phyloP scores from a whole-genome alignment of 2,113 vertebrate genomes.

The Nothoprocta pentlandii region DNA sequence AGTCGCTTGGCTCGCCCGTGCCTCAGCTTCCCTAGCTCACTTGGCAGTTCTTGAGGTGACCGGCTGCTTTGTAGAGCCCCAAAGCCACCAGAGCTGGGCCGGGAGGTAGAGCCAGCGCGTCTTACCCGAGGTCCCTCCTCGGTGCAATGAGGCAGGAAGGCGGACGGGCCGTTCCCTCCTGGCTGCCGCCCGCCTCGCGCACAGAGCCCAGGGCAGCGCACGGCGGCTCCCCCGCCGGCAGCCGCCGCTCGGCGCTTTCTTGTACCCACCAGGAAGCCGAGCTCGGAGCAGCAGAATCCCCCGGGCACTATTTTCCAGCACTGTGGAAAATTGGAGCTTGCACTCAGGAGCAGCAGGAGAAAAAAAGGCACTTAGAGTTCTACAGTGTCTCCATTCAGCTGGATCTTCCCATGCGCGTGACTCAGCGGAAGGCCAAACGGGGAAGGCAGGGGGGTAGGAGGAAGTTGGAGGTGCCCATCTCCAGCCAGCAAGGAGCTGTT shows the following conservation, averaged over 20 bases:
- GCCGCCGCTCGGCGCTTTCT: not conserved
- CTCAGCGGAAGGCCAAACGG: rapidly evolving
- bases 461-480: not conserved
- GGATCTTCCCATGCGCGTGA: not conserved
- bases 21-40: not conserved
- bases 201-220: not conserved
- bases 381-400: not conserved
- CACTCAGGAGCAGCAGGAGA: not conserved
- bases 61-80: not conserved
- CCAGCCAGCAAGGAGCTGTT: not conserved
- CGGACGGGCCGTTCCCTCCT: too few relatives aligned
- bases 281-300: not conserved
- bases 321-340: too few relatives aligned
- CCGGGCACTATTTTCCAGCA: rapidly evolving
- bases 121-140: not conserved
- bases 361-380: not conserved
- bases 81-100: not conserved
- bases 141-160: not conserved
- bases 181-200: too few relatives aligned
- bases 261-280: not conserved
- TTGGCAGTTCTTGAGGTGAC: not conserved
- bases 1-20: too few relatives aligned
- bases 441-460: not conserved
- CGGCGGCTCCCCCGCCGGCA: too few relatives aligned
- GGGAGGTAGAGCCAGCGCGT: not conserved